These are phyloP conservation scores for Neodiprion pinetum DNA, from an alignment of 1,140 invertebrate genomes.

Conservation along the genomic window DNA sequence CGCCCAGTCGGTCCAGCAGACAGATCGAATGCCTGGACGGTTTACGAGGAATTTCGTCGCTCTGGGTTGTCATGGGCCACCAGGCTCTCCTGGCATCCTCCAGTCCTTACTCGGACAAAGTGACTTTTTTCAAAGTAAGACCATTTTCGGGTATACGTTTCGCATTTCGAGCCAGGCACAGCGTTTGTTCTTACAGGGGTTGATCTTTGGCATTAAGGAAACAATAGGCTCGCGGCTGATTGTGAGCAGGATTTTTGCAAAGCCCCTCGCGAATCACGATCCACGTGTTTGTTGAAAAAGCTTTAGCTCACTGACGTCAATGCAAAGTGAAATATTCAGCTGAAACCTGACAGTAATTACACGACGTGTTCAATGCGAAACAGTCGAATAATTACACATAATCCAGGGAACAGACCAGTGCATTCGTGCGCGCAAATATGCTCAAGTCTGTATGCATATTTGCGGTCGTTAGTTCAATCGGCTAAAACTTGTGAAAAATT, in stretches of 20 bases:
- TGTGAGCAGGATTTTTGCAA: not conserved
- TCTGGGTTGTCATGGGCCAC: constrained; percentile 74
- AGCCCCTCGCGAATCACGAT: not conserved
- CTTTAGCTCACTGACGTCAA: not conserved
- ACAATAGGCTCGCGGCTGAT: not conserved
- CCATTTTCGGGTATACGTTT: not conserved
- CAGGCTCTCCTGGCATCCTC: not conserved
- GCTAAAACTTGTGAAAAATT: too few relatives aligned
- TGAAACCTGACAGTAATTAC: not conserved
- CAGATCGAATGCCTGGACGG: constrained; percentile 63
- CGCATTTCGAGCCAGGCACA: too few relatives aligned
- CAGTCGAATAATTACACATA: too few relatives aligned
- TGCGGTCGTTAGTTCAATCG: too few relatives aligned
- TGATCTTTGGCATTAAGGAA: not conserved
- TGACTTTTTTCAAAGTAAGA: constrained; percentile 10
- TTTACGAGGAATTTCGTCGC: constrained; percentile 68
- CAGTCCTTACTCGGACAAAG: not conserved
- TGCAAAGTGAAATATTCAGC: not conserved
- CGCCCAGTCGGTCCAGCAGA: constrained; percentile 32
- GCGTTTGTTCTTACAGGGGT: too few relatives aligned
- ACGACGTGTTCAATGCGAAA: not conserved
- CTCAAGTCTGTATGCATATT: too few relatives aligned
- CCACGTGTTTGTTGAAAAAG: not conserved
- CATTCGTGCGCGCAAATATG: too few relatives aligned
- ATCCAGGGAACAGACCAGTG: too few relatives aligned